Base-by-base conservation (phyloP, 2,888 invertebrate species). In the Tiphia femorata region DNA sequence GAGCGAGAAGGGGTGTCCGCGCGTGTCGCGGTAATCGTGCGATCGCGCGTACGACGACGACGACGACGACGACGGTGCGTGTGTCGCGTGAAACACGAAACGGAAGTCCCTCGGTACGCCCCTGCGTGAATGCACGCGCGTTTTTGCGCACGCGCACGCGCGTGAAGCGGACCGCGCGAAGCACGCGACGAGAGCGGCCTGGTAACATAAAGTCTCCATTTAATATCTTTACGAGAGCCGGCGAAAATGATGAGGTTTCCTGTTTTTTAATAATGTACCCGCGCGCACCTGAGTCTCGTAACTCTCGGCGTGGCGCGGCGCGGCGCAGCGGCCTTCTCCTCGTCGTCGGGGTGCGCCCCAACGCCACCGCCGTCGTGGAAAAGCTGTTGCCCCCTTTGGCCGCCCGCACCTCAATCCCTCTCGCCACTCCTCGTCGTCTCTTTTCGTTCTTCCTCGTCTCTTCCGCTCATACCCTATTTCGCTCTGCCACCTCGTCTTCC, bases 211-310 rank as follows among this genome's bases (percentile, higher is more conserved):
- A 78, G 78, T 79, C 77, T 78, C 78, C 78, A 76, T 81, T 80
- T 81, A 81, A 81, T 80, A 80, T 80, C 77, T 80, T 79, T 80
- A 80, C 75, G 79, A 75, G 77, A 64, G 64, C 67, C 70, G 70
- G 70, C 60, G 72, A 81, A 79, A 81, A 80, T 79, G 79, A 81
- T 79, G 81, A 80, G 80, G 78, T 79, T 79, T 77, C 76, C 75
- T 78, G 79, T 79, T 80, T 80, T 70, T 80, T 81, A 81, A 81
- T 81, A 81, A 81, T 80, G 78, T 75, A 76, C 76, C 75, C 72
- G 64, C 72, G 72, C 70, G 65, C 81, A 80, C 80, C 80, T 80
- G 80, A 80, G 75, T 75, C 79, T 77, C 78, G 80, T 80, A 81
- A 81, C 74, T 81, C 80, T 78, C 73, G 57, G 35, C 60, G 52